These are phyloP conservation scores for Gambusia holbrooki DNA, from an alignment of 2,113 vertebrate genomes.

Conservation along the genomic window DNA sequence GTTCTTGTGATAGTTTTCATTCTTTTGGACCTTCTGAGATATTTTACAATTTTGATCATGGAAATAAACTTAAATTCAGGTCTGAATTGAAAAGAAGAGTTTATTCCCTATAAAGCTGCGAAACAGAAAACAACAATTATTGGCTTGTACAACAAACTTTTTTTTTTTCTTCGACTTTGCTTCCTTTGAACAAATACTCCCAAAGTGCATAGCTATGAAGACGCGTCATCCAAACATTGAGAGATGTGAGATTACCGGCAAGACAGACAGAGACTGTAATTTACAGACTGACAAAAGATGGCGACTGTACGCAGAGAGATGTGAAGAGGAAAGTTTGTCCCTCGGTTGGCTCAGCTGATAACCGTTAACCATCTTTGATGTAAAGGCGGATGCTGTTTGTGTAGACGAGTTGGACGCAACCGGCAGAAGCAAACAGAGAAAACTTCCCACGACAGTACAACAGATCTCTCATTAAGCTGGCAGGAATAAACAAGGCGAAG, in stretches of 20 bases:
- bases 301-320: conserved; percentile 6
- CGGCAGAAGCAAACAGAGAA: background rate
- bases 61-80: background rate
- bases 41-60: too few relatives aligned
- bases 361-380: conserved; percentile 65
- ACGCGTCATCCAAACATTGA: conserved; percentile 12
- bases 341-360: conserved; percentile 61
- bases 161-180: conserved; percentile 5
- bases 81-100: background rate
- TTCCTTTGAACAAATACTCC: conserved; percentile 13
- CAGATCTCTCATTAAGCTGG: background rate
- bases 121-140: background rate
- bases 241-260: conserved; percentile 33
- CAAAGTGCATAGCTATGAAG: background rate
- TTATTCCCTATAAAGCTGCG: background rate
- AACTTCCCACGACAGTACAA: background rate
- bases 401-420: conserved; percentile 34
- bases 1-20: too few relatives aligned
- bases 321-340: conserved; percentile 26
- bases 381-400: conserved; percentile 59
- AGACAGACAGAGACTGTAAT: conserved; percentile 44
- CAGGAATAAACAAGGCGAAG: conserved; percentile 24
- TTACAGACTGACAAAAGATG: conserved; percentile 44
- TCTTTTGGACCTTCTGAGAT: too few relatives aligned
- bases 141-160: background rate